Conservation (phyloP, 2,113 vertebrate species). For the Gavia stellata region DNA sequence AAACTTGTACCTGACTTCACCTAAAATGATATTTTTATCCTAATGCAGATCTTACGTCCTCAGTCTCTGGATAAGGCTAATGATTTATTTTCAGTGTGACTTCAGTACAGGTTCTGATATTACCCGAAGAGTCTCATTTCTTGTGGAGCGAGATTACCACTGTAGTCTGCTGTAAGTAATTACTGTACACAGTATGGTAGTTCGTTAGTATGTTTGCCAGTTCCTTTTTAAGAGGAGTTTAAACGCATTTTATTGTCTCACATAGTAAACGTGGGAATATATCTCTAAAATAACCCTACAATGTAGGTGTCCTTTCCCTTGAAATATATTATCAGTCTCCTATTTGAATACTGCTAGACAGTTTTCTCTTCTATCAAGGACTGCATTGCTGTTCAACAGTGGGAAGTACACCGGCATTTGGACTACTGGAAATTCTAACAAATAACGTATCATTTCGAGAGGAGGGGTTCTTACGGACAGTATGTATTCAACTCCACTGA, state of each 20-base stretch:
- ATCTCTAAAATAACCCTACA: not conserved
- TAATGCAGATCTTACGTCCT: not conserved
- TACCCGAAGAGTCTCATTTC: not conserved
- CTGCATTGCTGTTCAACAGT: not conserved
- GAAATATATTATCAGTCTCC: not conserved
- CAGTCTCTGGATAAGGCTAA: not conserved
- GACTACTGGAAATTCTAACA: not conserved
- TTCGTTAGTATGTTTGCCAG: not conserved
- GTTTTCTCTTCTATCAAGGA: not conserved
- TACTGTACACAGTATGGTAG: not conserved
- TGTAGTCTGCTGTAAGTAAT: not conserved
- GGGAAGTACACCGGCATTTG: not conserved
- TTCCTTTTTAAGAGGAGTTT: not conserved
- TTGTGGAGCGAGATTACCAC: not conserved
- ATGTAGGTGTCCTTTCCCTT: not conserved
- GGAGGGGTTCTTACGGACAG: not conserved
- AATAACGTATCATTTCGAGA: not conserved
- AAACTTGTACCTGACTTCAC: not conserved
- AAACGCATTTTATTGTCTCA: not conserved
- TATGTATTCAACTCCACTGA: not conserved
- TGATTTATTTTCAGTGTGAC: not conserved
- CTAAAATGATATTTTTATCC: not conserved
- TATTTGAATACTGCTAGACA: not conserved
- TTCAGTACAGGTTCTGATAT: not conserved
- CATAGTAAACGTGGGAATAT: not conserved